Base-by-base conservation (phyloP, 2,888 invertebrate genomes). In the Schizaphis graminum region DNA sequence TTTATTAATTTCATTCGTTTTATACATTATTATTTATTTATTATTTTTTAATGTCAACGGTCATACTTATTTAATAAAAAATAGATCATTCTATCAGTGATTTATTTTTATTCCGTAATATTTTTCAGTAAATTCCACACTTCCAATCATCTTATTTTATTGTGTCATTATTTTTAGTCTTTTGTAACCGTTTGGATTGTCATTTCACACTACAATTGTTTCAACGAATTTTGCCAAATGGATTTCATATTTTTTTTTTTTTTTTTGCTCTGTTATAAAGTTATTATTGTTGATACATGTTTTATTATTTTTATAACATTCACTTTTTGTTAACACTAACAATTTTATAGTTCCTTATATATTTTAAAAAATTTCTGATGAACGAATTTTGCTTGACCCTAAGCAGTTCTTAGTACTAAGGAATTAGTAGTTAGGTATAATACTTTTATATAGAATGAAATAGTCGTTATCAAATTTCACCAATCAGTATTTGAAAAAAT, bases 171-270 rank as follows among this genome's bases (percentile, higher is more conserved):
- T 53, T 77, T 91, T 91, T 26, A 49, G n/a, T 49, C 35, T 91
- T 44, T n/a, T 26, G 21, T 41, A 57, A 47, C 56, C 24, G 2
- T 85, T 53, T 7, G 57, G 57, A 86, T 86, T 91, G 85, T 91
- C 86, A 47, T 86, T 91, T 91, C 44, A 57, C 91, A 56, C 53
- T 56, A 86, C 47, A 56, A n/a, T 44, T n/a, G 91, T 86, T 91
- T 86, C 91, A 61, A 86, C n/a, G 26, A 47, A 87, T 61, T 26
- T 35, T 21, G 7, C 21, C 61, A 61, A 87, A 87, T 87, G 47
- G 47, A 92, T 87, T 92, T 49, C 26, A 61, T 61, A 35, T 35
- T 86, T 86, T 0, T 85, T 28, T 85, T 35, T 1, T 41, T 53
- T 3, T 77, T 16, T 77, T 24, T 56, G 3, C 16, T 89, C 2